Base-by-base conservation (phyloP, 2,797 vertebrate species). In the Adrianichthys oophorus region DNA sequence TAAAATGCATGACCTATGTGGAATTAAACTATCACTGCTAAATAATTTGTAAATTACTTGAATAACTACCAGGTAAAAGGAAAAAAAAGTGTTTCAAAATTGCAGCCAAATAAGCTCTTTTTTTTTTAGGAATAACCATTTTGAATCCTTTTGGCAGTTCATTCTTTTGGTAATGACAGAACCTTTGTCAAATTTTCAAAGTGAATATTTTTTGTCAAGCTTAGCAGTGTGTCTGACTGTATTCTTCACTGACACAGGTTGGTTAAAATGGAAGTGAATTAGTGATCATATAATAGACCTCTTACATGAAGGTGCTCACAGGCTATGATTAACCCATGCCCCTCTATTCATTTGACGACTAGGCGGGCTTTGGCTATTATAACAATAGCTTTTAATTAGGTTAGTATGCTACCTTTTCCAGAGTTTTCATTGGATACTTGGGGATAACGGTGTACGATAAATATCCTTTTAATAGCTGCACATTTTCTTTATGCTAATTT, bases 261-360 rank as follows among this genome's bases (percentile, higher is more conserved):
- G 68, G 74, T 89, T 89, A 87, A 81, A 80, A 75, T 83, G 79
- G 88, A 89, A 85, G 65, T 84, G 78, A 91, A 72, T 72, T 90
- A 85, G 90, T 90, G 90, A 90, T 86, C 56, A 82, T 82, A 78
- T 87, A 81, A 83, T 68, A 64, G 78, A 74, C 87, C 76, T 81
- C 87, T 87, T 89, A 88, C 77, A 87, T 60, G 58, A 83, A 76
- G 68, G 56, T 88, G 85, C 90, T 91, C 90, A 92, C 80, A 88
- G 91, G 92, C 90, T 87, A 92, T 91, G 85, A 92, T 92, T 92
- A 92, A 92, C 92, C 91, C 87, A 40, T 73, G 68, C 68, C 89
- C 87, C 87, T 87, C 74, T 87, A 73, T 85, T 79, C 82, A 70
- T 91, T 87, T 87, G 82, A 86, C 72, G 86, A 78, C 68, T 73